Base-by-base conservation (phyloP, 2,797 vertebrate species). In the Phoebastria nigripes region DNA sequence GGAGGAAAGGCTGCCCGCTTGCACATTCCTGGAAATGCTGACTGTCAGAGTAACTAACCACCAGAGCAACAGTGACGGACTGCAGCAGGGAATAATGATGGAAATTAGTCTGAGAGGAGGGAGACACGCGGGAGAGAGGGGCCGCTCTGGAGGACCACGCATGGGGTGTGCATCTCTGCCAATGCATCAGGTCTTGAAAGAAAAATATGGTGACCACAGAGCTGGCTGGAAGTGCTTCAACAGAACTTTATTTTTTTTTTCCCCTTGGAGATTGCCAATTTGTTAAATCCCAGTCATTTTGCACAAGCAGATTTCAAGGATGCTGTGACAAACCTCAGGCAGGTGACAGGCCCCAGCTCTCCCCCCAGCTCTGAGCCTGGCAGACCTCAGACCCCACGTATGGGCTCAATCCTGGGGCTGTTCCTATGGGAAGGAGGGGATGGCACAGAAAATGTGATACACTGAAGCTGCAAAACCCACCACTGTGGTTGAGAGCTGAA, bases 231-330 rank as follows among this genome's bases (percentile, higher is more conserved):
- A 94, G 44, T 41, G 9, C 54, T 94, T 89, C 87, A 61, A 16
- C 5, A 44, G 15, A 65, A 47, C 5, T 11, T 26, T 19, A 2
- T 3, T 9, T 49, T 69, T 63, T 63, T 39, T 2, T 8, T 2
- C 1, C 3, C 15, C 41, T 35, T 0, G 0, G 67, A 80, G 49
- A 59, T 0, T 76, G 62, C 58, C 54, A 31, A 4, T 58, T 80
- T 93, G 44, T 83, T 93, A 86, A 86, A 86, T 51, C 81, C 25
- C 44, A 19, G n/a, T 49, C 41, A 59, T 86, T 93, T 82, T 82
- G 24, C 52, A 42, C n/a, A 70, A 31, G 16, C 44, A 76, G 54
- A 39, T 47, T 93, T 71, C 80, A 85, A 90, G 89, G 80, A 62
- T 0, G 0, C 33, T 67, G 76, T 82, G 62, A 82, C 47, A 82